These are phyloP conservation scores for Pelmatolapia mariae DNA, from an alignment of 2,113 vertebrate genomes.

Conservation along the genomic window DNA sequence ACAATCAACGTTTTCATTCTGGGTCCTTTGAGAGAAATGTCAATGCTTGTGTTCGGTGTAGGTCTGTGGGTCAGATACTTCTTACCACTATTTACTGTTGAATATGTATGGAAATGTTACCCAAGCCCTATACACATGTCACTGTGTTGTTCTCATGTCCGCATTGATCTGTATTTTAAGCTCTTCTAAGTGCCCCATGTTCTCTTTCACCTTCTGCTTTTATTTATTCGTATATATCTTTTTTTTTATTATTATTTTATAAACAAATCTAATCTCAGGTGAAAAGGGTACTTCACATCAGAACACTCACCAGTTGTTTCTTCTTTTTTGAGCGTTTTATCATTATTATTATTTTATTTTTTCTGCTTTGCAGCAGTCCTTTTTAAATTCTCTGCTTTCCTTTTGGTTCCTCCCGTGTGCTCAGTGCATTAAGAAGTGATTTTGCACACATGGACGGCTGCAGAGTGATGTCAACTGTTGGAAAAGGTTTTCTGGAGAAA, in stretches of 20 bases:
- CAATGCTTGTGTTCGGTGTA: neutral
- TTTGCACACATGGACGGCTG: neutral
- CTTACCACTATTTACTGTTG: neutral
- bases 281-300: conserved; percentile 29
- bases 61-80: neutral
- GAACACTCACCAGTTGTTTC: neutral
- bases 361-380: neutral
- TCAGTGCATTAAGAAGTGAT: neutral
- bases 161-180: conserved; percentile 23
- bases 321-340: neutral
- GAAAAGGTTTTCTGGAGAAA: neutral
- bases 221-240: neutral
- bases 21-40: neutral
- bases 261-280: conserved; percentile 59
- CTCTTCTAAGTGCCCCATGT: conserved; percentile 32
- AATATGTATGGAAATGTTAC: neutral
- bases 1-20: neutral
- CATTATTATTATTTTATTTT: neutral
- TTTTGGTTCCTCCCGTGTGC: neutral
- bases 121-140: neutral
- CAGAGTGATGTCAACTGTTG: neutral
- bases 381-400: neutral
- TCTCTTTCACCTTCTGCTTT: neutral
- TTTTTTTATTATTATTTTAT: neutral
- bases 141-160: neutral